A percentile compares a stretch with the other conserved stretches of the same genome.
Conservation (phyloP, 1,140 invertebrate species). For the Papilio aristodemus region DNA sequence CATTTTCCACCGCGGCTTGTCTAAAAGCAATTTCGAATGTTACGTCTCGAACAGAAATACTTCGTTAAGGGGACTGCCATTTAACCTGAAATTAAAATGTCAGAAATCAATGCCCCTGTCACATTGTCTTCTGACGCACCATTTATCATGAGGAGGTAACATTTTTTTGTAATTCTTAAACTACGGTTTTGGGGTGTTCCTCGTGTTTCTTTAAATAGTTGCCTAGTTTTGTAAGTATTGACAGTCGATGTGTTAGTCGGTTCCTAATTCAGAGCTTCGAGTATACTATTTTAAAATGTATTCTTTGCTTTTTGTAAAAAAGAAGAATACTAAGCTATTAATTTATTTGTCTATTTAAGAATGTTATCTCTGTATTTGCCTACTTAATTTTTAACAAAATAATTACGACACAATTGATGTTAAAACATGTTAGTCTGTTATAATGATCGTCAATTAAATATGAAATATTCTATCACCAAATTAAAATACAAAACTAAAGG, state of each 20-base stretch:
- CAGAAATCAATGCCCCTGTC: conserved; percentile 68
- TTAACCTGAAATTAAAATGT: conserved; percentile 75
- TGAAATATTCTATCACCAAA: conserved; percentile 35
- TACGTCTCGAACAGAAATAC: conserved; percentile 53
- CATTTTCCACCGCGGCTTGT: conserved; percentile 47
- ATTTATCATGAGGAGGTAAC: conserved; percentile 52
- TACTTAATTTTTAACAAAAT: too few species aligned
- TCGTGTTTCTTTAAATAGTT: conserved; percentile 53
- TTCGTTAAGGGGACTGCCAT: conserved; percentile 53
- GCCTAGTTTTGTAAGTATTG: conserved; percentile 40
- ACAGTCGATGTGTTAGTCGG: conserved; percentile 52
- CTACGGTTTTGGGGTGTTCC: conserved; percentile 41
- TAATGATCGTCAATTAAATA: conserved; percentile 7
- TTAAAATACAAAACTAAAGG: conserved; percentile 43
- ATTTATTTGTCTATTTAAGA: too few species aligned
- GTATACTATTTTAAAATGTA: conserved; percentile 9
- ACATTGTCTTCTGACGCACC: conserved; percentile 39
- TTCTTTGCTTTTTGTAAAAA: not conserved
- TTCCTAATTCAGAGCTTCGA: conserved; percentile 57
- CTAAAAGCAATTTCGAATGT: conserved; percentile 49
- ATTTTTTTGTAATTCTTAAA: conserved; percentile 50
- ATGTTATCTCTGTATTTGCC: too few species aligned
- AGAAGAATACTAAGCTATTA: not conserved
- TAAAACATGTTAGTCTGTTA: conserved; percentile 41
- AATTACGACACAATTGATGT: not conserved